Evolutionary conservation across 2,888 invertebrate species (phyloP).

Genomic region (Meandrusa payeni): DNA sequence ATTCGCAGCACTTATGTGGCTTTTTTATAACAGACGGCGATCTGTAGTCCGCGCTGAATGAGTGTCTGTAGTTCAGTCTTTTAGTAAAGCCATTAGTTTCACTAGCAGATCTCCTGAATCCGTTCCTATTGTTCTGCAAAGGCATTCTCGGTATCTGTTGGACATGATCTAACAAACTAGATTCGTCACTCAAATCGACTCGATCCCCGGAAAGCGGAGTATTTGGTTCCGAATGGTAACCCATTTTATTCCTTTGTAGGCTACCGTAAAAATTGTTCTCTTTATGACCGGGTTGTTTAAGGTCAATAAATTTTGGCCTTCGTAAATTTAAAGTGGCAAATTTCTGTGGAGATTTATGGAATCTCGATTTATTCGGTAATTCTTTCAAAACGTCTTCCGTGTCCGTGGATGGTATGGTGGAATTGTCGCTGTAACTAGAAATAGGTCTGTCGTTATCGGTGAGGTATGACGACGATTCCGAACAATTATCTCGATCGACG

Average conservation of each 20-base stretch:
- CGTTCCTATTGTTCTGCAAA: constrained; percentile 67
- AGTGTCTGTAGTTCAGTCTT: constrained; percentile 72
- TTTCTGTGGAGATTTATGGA: constrained; percentile 74
- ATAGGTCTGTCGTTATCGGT: constrained; percentile 76
- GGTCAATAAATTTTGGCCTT: constrained; percentile 72
- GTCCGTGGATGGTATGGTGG: constrained; percentile 73
- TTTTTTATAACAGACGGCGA: constrained; percentile 51
- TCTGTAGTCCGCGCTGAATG: constrained; percentile 69
- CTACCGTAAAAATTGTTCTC: constrained; percentile 65
- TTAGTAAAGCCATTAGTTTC: constrained; percentile 73
- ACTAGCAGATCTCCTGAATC: constrained; percentile 69
- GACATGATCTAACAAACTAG: constrained; percentile 62
- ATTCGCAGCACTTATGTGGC: constrained; percentile 76
- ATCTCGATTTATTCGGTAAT: constrained; percentile 70
- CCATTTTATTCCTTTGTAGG: constrained; percentile 66
- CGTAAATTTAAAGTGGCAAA: constrained; percentile 71
- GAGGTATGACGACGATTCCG: constrained; percentile 73
- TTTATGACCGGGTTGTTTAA: constrained; percentile 51
- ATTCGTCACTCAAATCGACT: constrained; percentile 51
- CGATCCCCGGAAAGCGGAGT: constrained; percentile 65
- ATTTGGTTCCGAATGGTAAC: constrained; percentile 75
- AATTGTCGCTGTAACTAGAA: constrained; percentile 76
- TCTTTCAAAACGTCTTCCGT: constrained; percentile 75
- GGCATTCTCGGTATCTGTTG: constrained; percentile 72
- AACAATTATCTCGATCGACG: constrained; percentile 76